Evolutionary conservation across 2,888 invertebrate genomes (phyloP).

Genomic region (Cephus runcator): DNA sequence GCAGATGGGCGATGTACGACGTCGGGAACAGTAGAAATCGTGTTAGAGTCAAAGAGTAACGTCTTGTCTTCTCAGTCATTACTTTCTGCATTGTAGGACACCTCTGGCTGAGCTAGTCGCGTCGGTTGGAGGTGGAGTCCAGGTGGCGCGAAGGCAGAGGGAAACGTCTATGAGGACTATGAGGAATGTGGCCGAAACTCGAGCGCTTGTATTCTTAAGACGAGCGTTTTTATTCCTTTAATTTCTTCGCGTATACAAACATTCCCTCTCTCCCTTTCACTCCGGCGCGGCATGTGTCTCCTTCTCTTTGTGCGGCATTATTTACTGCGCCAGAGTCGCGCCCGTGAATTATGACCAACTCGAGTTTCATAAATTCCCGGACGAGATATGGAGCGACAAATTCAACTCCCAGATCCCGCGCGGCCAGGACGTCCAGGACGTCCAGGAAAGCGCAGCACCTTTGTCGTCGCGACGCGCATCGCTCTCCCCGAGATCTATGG

Average conservation of each 20-base stretch:
- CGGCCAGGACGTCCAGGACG: conserved; percentile 22
- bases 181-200: neutral
- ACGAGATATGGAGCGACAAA: conserved; percentile 58
- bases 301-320: neutral
- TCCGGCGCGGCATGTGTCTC: neutral
- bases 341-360: conserved; percentile 51
- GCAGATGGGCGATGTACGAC: neutral
- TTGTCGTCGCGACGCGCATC: conserved; percentile 23
- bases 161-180: neutral
- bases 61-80: neutral
- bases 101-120: neutral
- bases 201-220: neutral
- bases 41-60: neutral
- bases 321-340: conserved; percentile 13
- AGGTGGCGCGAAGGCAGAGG: neutral
- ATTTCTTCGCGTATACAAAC: neutral
- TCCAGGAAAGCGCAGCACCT: conserved; percentile 5
- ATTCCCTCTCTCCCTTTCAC: conserved; percentile 6
- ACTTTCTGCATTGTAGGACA: neutral
- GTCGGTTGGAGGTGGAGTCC: neutral
- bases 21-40: neutral
- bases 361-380: conserved; percentile 53
- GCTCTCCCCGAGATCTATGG: neutral
- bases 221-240: neutral
- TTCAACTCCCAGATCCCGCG: conserved; percentile 48